Conservation (phyloP, 2,113 vertebrate genomes). For the Aplodontia rufa region DNA sequence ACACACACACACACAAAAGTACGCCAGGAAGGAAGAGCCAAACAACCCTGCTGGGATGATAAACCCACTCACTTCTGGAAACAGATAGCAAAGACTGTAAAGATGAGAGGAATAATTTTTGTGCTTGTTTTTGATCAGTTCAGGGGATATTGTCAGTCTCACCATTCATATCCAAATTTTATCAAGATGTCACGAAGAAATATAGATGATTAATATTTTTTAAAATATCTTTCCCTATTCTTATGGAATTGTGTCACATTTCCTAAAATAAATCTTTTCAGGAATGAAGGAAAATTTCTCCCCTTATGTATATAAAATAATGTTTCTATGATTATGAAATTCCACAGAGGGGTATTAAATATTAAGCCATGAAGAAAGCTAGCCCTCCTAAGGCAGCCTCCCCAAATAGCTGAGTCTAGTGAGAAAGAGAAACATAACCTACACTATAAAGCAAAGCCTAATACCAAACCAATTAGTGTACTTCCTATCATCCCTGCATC, state of each 20-base stretch:
- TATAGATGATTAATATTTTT: background rate
- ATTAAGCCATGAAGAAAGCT: conserved; percentile 21
- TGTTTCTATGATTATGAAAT: conserved; percentile 29
- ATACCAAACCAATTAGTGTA: background rate
- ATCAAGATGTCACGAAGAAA: conserved; percentile 18
- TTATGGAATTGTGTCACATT: background rate
- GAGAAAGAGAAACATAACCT: background rate
- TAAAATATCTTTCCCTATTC: background rate
- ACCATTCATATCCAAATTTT: background rate
- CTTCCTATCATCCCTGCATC: background rate
- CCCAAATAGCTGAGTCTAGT: background rate
- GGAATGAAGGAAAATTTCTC: background rate
- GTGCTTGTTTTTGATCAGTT: background rate
- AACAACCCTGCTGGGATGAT: background rate
- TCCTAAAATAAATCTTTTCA: conserved; percentile 48
- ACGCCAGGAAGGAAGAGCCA: background rate
- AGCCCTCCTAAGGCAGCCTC: background rate
- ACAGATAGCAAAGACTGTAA: background rate
- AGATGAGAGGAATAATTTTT: background rate
- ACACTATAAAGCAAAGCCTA: background rate
- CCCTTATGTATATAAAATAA: background rate
- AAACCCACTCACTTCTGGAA: background rate
- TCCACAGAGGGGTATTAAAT: conserved; percentile 25
- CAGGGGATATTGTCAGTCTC: background rate
- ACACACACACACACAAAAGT: no score